Evolutionary conservation across 2,888 invertebrate species (phyloP).

Genomic region (Epiblema foenella): DNA sequence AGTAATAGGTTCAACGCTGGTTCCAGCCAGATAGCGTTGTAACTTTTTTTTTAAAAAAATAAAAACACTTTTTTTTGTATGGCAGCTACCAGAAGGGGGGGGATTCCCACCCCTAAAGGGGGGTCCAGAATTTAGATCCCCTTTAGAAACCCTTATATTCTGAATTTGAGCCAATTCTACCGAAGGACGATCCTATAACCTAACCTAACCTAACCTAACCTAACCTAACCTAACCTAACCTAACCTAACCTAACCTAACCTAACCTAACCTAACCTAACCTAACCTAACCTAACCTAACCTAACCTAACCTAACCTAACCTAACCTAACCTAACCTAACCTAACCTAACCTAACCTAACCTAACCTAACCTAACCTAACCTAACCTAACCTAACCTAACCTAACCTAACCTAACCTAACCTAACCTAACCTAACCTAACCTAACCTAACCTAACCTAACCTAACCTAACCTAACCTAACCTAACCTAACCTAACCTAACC

Average conservation of each 20-base stretch:
- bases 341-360: constrained; percentile 34
- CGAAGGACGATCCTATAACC: too few species aligned
- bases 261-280: constrained; percentile 35
- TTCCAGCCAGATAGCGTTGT: too few species aligned
- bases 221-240: constrained; percentile 25
- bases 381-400: constrained; percentile 48
- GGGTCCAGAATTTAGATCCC: too few species aligned
- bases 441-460: constrained; percentile 37
- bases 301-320: constrained; percentile 24
- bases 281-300: constrained; percentile 36
- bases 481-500: constrained; percentile 43
- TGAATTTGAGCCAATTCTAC: too few species aligned
- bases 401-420: constrained; percentile 48
- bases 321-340: constrained; percentile 27
- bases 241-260: constrained; percentile 25
- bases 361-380: constrained; percentile 45
- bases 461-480: constrained; percentile 39
- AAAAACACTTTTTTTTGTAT: too few species aligned
- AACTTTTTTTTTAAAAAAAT: too few species aligned
- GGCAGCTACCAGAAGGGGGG: too few species aligned
- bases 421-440: constrained; percentile 41
- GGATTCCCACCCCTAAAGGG: too few species aligned
- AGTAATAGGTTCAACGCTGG: too few species aligned
- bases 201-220: constrained; percentile 25
- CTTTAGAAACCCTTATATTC: too few species aligned